Percentiles rank a stretch among this genome's conserved stretches.
These are phyloP conservation scores for Epinotia demarniana DNA, from an alignment of 2,888 invertebrate genomes.

Conservation along the genomic window DNA sequence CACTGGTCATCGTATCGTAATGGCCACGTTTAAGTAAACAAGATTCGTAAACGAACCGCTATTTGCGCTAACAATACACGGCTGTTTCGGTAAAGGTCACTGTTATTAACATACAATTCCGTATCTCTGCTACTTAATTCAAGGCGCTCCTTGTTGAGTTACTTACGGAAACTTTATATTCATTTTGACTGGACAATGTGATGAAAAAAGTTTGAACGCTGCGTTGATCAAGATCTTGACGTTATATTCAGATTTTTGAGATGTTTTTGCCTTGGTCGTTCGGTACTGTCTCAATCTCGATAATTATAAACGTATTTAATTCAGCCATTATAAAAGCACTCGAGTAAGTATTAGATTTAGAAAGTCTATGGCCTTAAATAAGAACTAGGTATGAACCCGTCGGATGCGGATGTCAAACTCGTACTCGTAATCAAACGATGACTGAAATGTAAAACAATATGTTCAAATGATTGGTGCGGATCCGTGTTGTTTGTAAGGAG, in stretches of 20 bases:
- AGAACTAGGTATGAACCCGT: no score
- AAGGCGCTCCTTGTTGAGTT: slow-evolving; percentile 59
- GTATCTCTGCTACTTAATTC: slow-evolving; percentile 47
- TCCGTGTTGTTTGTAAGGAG: neutral
- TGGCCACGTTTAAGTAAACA: neutral
- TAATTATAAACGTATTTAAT: no score
- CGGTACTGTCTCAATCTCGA: no score
- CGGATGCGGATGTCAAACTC: no score
- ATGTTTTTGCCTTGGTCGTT: no score
- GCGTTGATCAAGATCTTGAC: neutral
- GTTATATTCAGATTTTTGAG: no score
- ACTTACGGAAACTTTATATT: neutral
- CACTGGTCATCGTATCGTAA: slow-evolving; percentile 4
- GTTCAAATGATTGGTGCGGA: no score
- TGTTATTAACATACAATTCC: slow-evolving; percentile 41
- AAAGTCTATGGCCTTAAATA: no score
- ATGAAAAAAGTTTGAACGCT: neutral
- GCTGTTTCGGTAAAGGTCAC: slow-evolving; percentile 43
- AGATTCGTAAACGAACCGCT: slow-evolving; percentile 15
- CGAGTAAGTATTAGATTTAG: no score
- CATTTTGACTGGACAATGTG: neutral
- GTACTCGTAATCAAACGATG: no score
- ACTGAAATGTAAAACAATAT: no score
- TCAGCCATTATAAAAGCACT: no score
- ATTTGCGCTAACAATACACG: slow-evolving; percentile 30